phyloP scores from a whole-genome alignment of 2,113 vertebrate genomes.

The Sclerurus mexicanus region DNA sequence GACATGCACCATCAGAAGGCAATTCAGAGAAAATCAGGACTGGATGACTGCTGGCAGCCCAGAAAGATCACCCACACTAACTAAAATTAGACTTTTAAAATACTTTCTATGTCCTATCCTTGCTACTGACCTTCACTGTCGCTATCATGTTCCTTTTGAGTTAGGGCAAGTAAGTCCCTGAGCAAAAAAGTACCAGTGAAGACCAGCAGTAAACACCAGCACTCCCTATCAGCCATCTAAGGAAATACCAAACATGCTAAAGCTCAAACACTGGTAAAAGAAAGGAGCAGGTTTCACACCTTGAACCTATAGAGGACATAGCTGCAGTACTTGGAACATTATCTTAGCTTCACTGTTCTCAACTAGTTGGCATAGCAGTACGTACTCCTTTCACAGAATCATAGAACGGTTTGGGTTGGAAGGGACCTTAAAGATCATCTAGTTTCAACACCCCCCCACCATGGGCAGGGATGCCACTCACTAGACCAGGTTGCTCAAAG shows the following conservation, averaged over 20 bases:
- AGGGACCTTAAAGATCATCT: neutral
- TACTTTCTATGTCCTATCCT: neutral
- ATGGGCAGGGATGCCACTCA: neutral
- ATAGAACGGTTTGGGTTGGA: neutral
- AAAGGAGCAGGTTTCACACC: neutral
- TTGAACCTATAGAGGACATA: neutral
- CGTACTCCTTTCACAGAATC: neutral
- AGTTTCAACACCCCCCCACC: neutral
- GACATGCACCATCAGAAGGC: neutral
- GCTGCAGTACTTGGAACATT: neutral
- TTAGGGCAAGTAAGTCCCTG: neutral
- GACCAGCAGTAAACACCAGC: neutral
- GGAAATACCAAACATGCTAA: neutral
- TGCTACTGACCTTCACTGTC: constrained; percentile 24
- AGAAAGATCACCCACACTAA: constrained; percentile 27
- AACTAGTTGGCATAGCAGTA: neutral
- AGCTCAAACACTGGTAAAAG: neutral
- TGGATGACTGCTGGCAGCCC: neutral
- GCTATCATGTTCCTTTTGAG: neutral
- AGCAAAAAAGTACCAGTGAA: neutral
- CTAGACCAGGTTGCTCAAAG: neutral
- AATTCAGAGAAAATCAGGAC: neutral
- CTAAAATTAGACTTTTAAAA: constrained; percentile 62
- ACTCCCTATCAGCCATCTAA: neutral
- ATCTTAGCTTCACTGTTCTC: neutral